Evolutionary conservation across 35 echinoderm and acorn worm species (phyloP), one percentile per base, ranked within the genome.

Genomic region (Heliocidaris tuberculata): DNA sequence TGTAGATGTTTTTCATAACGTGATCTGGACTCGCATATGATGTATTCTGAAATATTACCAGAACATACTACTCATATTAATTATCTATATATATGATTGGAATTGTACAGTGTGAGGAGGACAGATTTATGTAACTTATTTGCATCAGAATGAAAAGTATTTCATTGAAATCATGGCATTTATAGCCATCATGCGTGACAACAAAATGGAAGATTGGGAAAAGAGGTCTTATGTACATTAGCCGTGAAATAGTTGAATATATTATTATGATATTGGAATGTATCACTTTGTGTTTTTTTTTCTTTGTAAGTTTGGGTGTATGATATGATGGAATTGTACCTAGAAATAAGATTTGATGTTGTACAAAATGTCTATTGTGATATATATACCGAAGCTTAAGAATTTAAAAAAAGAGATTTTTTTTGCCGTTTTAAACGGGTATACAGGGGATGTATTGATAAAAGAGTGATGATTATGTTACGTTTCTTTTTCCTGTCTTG

Each of bases 401-500:
- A 89, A 27, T 48, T 89, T 9, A 89, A 24, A 56, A 78, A 78
- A 19, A 78, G 65, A 78, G 5, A 42, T 29, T 56, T 56, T 52
- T 52, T n/a, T 78, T 78, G 87, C 87, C 87, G 87, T 89, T 89
- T 17, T 89, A 32, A 89, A 89, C 87, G 87, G 87, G 87, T 89
- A 89, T 89, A 24, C 31, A 16, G 31, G 31, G 31, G 87, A 31
- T 89, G 87, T 89, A 89, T 89, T 89, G 87, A 89, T 85, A 24
- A 47, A 48, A 4, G 32, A 48, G 17, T 48, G 31, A 30, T 89
- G 87, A 89, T 89, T 89, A 47, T 47, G 87, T 89, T 7, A 89
- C 31, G 85, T 86, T 86, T 86, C 85, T 86, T 86, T 89, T 48
- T 88, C 86, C 47, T 89, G 87, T 89, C 19, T 48, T 78, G 65